Percentiles rank a stretch among this genome's conserved stretches.
Evolutionary conservation across 2,888 invertebrate genomes (phyloP).

Genomic region (Diplolepis rosae): DNA sequence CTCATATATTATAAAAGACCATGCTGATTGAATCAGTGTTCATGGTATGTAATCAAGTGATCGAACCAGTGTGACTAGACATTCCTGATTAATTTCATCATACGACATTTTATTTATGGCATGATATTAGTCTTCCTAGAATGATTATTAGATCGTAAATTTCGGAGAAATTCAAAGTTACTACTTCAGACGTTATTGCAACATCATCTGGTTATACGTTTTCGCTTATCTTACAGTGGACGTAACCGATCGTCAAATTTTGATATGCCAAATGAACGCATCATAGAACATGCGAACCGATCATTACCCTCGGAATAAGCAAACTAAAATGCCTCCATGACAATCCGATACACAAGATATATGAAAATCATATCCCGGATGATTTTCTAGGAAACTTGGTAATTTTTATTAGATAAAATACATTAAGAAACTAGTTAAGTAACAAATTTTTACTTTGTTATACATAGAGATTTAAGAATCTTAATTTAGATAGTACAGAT

Average conservation of each 20-base stretch:
- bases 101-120: neutral
- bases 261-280: constrained; percentile 31
- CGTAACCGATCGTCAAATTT: constrained; percentile 12
- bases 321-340: neutral
- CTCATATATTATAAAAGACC: too few relatives aligned
- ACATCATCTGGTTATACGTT: constrained; percentile 13
- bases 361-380: neutral
- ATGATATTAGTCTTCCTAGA: neutral
- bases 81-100: neutral
- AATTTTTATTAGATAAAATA: too few relatives aligned
- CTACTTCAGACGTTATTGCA: constrained; percentile 12
- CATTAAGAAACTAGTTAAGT: too few relatives aligned
- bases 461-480: too few relatives aligned
- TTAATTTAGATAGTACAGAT: too few relatives aligned
- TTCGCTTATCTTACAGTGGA: constrained; percentile 4
- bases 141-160: constrained; percentile 12
- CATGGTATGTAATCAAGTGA: neutral
- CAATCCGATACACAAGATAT: neutral
- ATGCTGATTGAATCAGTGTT: too few relatives aligned
- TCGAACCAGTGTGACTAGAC: neutral
- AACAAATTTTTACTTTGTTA: too few relatives aligned
- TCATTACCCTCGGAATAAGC: constrained; percentile 45
- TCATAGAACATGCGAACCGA: constrained; percentile 41
- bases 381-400: too few relatives aligned
- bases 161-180: constrained; percentile 14